Percentiles rank a stretch among this genome's conserved stretches.
phyloP scores from a whole-genome alignment of 2,888 invertebrate species.

The Pherbina coryleti region DNA sequence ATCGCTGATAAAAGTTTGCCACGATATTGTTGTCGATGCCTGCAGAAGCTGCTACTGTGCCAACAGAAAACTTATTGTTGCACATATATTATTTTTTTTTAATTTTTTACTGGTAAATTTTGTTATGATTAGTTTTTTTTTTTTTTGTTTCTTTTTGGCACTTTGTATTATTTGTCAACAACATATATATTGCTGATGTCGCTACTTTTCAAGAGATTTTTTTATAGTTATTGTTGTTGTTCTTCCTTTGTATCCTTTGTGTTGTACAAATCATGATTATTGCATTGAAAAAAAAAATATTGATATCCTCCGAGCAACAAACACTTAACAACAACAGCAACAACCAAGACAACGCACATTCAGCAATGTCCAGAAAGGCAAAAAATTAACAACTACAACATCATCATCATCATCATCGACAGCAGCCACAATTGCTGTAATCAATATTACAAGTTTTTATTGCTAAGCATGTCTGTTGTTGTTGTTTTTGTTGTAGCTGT shows the following conservation, averaged over 20 bases:
- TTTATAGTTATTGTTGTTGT: too few species aligned
- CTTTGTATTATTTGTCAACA: neutral
- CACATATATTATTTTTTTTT: neutral
- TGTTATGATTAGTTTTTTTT: neutral
- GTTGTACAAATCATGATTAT: too few species aligned
- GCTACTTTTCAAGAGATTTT: too few species aligned
- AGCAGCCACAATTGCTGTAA: conserved; percentile 10
- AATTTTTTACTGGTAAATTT: neutral
- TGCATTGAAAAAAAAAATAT: too few species aligned
- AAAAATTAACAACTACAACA: conserved; percentile 6
- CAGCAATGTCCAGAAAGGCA: too few species aligned
- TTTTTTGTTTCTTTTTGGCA: too few species aligned
- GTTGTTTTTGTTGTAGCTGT: conserved; percentile 7
- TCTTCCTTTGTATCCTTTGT: too few species aligned
- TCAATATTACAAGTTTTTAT: conserved; percentile 30
- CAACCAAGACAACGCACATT: too few species aligned
- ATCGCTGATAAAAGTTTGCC: neutral
- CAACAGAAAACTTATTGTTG: neutral
- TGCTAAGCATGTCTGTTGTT: conserved; percentile 4
- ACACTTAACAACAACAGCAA: too few species aligned
- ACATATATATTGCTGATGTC: too few species aligned
- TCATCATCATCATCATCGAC: neutral
- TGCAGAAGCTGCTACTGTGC: neutral
- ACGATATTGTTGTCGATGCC: neutral
- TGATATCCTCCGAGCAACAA: too few species aligned